Evolutionary conservation across 2,797 vertebrate species (phyloP).

Genomic region (Neostethus bicornis): DNA sequence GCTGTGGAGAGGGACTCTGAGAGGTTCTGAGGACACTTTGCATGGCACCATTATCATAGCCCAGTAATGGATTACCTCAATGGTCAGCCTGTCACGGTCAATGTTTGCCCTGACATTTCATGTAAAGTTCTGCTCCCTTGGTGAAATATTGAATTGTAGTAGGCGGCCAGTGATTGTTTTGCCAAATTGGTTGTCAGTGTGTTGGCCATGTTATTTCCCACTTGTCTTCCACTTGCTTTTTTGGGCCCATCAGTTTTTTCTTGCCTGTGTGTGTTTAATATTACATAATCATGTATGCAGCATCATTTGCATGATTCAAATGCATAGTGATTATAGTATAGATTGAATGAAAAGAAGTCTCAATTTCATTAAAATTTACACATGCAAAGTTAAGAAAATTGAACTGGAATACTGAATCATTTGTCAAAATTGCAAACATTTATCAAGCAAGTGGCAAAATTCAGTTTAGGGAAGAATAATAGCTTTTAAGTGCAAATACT

Average conservation of each 20-base stretch:
- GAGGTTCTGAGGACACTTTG: slow-evolving; percentile 36
- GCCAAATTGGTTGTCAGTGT: slow-evolving; percentile 59
- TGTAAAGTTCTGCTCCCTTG: slow-evolving; percentile 56
- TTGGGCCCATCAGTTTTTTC: slow-evolving; percentile 26
- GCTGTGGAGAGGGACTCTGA: slow-evolving; percentile 38
- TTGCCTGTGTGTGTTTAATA: slow-evolving; percentile 18
- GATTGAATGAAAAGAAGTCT: neutral
- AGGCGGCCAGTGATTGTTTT: slow-evolving; percentile 46
- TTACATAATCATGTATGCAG: neutral
- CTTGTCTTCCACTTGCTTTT: slow-evolving; percentile 18
- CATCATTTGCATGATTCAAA: neutral
- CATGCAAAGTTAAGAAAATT: too few species aligned
- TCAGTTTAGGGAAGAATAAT: neutral
- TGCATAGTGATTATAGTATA: neutral
- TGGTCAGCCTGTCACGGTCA: slow-evolving; percentile 62
- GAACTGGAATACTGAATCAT: neutral
- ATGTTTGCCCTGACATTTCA: slow-evolving; percentile 68
- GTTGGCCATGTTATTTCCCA: slow-evolving; percentile 42
- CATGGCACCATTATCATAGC: slow-evolving; percentile 61
- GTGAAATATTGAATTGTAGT: slow-evolving; percentile 56
- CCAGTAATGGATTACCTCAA: slow-evolving; percentile 66
- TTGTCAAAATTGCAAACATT: neutral
- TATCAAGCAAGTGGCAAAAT: neutral
- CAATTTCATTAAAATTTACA: too few species aligned
- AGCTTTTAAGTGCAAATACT: neutral